phyloP scores from a whole-genome alignment of 1,140 invertebrate genomes.

The Neodiprion virginianus region DNA sequence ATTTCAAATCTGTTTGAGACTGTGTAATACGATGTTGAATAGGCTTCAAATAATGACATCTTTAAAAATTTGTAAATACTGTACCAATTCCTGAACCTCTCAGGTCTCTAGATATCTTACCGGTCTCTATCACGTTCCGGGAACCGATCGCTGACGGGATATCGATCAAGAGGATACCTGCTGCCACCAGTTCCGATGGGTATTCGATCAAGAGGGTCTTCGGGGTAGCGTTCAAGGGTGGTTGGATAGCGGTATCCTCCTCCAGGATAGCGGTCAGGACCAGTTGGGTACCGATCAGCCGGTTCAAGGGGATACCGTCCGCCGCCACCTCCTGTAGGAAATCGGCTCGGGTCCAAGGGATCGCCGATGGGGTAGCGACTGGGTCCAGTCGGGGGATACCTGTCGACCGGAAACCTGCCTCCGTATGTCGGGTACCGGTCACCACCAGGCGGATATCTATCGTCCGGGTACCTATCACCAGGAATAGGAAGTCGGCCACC shows the following conservation, averaged over 20 bases:
- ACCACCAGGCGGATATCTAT: constrained; percentile 44
- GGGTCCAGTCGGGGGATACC: constrained; percentile 46
- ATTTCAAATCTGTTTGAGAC: no score
- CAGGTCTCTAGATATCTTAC: constrained; percentile 23
- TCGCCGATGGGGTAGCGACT: constrained; percentile 32
- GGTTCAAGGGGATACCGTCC: not conserved
- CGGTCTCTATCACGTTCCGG: constrained; percentile 42
- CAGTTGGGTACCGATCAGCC: constrained; percentile 37
- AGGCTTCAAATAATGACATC: no score
- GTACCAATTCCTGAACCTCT: no score
- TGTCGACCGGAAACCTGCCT: constrained; percentile 51
- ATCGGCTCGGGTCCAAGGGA: constrained; percentile 49
- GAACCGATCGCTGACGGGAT: constrained; percentile 49
- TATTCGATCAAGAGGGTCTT: not conserved
- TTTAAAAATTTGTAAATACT: no score
- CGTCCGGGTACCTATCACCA: constrained; percentile 16
- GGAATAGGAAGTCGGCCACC: constrained; percentile 32
- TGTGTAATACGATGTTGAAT: no score
- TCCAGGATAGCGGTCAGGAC: constrained; percentile 37
- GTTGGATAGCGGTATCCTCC: constrained; percentile 44
- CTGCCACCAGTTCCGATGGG: constrained; percentile 10
- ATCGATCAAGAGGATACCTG: constrained; percentile 47
- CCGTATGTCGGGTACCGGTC: constrained; percentile 49
- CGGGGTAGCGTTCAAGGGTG: constrained; percentile 44
- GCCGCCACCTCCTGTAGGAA: constrained; percentile 36